A percentile compares a stretch with the other conserved stretches of the same genome.
These are phyloP conservation scores for Fistularia commersonii DNA, from an alignment of 2,797 vertebrate species.

Conservation along the genomic window DNA sequence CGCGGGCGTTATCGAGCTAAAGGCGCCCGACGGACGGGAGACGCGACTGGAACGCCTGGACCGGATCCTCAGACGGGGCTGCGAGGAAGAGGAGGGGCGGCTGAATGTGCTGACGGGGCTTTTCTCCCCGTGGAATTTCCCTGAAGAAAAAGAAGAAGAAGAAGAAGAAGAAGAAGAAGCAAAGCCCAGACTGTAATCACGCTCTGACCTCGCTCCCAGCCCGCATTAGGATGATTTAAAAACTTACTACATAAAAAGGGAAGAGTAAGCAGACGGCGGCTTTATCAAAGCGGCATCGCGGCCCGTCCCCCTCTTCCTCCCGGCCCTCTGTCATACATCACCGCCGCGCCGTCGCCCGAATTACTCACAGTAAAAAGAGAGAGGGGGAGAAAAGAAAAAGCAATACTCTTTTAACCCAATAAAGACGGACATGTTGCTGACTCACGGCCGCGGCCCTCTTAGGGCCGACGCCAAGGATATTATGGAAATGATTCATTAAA, in stretches of 20 bases:
- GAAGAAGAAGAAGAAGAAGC: no score
- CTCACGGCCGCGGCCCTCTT: conserved; percentile 58
- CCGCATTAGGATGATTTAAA: conserved; percentile 58
- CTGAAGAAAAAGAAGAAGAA: no score
- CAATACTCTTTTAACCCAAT: conserved; percentile 60
- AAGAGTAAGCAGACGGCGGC: conserved; percentile 60
- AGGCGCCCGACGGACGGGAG: no score
- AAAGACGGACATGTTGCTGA: conserved; percentile 65
- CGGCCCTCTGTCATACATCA: conserved; percentile 41
- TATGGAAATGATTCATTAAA: conserved; percentile 73
- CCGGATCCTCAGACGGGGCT: no score
- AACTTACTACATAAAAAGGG: no score
- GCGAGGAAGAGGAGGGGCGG: no score
- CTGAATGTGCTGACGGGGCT: no score
- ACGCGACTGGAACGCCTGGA: no score
- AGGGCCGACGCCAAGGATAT: conserved; percentile 64
- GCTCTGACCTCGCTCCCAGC: conserved; percentile 12
- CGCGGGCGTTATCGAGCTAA: no score
- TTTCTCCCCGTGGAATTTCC: no score
- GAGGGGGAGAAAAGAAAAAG: conserved; percentile 14
- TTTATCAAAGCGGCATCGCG: conserved; percentile 42
- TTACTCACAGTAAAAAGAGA: conserved; percentile 34
- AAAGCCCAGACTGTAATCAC: conserved; percentile 13
- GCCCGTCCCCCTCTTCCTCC: conserved; percentile 42
- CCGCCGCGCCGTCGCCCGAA: conserved; percentile 35